These are phyloP conservation scores for Aegithalos caudatus DNA, from an alignment of 2,113 vertebrate genomes.

Conservation along the genomic window DNA sequence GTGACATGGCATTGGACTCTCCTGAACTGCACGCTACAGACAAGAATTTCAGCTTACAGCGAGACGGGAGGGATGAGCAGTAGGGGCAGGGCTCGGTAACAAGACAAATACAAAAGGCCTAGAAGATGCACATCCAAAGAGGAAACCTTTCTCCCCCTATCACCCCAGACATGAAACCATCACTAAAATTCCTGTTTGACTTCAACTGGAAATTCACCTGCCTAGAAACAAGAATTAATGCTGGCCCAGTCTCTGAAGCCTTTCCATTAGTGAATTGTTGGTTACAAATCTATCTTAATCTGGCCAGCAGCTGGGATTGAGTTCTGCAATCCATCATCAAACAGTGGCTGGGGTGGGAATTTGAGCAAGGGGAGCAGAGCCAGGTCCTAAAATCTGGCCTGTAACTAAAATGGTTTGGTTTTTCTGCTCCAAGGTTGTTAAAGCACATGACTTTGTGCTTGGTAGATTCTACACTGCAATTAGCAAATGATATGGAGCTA, in stretches of 20 bases:
- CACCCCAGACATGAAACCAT: not conserved
- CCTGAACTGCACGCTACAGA: not conserved
- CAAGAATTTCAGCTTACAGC: not conserved
- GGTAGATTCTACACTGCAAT: not conserved
- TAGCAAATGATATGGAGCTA: constrained; percentile 22
- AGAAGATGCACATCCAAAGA: not conserved
- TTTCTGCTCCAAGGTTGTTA: not conserved
- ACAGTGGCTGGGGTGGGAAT: not conserved
- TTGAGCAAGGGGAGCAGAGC: not conserved
- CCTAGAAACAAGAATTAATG: not conserved
- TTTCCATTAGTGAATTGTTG: not conserved
- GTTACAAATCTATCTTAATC: not conserved
- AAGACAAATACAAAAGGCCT: not conserved
- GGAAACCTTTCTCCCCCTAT: not conserved
- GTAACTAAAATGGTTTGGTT: not conserved
- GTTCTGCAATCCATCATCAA: not conserved
- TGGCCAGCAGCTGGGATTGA: rapidly evolving
- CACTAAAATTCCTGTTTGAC: not conserved
- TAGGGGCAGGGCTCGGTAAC: not conserved
- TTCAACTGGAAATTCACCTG: not conserved
- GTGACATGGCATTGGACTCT: not conserved
- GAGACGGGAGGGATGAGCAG: not conserved
- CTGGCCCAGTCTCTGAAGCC: not conserved
- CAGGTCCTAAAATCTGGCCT: not conserved
- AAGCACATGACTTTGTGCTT: not conserved